Percentiles rank a stretch among this genome's conserved stretches.
These are phyloP conservation scores for Aurelia aurita DNA, from an alignment of 30 jellyfish, hydroid and myxozoan genomes.

Conservation along the genomic window DNA sequence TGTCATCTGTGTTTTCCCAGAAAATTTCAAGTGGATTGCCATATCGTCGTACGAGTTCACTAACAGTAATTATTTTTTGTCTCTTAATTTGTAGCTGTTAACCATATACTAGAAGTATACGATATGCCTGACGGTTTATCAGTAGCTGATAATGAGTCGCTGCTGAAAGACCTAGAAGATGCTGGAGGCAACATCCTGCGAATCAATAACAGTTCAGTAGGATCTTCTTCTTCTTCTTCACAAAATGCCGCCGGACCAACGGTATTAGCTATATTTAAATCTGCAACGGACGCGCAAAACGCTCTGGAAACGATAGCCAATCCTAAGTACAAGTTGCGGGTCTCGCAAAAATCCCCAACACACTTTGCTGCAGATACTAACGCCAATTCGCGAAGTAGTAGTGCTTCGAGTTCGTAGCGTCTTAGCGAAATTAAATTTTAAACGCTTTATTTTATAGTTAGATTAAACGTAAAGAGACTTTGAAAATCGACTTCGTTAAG, in stretches of 20 bases:
- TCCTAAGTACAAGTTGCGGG: slow-evolving; percentile 93
- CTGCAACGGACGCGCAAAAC: slow-evolving; percentile 91
- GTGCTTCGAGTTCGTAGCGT: slow-evolving; percentile 75
- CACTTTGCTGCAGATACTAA: slow-evolving; percentile 79
- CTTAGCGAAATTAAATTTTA: slow-evolving; percentile 48
- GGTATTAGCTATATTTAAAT: slow-evolving; percentile 86
- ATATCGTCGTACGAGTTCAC: no score
- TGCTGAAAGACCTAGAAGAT: slow-evolving; percentile 73
- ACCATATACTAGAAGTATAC: slow-evolving; percentile 86
- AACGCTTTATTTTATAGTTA: slow-evolving; percentile 66
- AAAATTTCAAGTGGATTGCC: no score
- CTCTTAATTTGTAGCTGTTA: slow-evolving; percentile 70
- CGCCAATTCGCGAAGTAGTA: slow-evolving; percentile 54
- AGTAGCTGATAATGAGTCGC: slow-evolving; percentile 73
- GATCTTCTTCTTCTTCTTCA: slow-evolving; percentile 21
- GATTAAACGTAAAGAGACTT: slow-evolving; percentile 19
- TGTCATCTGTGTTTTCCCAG: no score
- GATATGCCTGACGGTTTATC: slow-evolving; percentile 87
- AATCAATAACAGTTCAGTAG: slow-evolving; percentile 82
- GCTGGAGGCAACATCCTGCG: slow-evolving; percentile 89
- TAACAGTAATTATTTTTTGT: background rate
- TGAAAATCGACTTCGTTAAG: slow-evolving; percentile 43
- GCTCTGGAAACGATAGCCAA: slow-evolving; percentile 86
- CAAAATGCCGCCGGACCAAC: slow-evolving; percentile 84
- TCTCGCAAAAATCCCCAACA: slow-evolving; percentile 96